Evolutionary conservation across 2,113 vertebrate genomes (phyloP).

Genomic region (Chaenocephalus aceratus): DNA sequence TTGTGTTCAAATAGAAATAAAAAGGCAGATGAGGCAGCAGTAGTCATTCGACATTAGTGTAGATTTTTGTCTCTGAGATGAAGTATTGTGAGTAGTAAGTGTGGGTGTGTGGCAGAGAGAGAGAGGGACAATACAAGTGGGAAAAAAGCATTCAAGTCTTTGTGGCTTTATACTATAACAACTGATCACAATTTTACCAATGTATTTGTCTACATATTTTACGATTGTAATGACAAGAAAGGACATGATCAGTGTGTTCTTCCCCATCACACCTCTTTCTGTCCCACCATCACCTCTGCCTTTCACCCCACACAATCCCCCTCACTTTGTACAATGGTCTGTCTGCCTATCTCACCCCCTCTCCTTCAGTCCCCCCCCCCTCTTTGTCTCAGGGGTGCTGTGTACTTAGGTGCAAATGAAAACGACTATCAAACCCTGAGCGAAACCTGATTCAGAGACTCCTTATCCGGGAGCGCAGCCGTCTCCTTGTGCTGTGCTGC

Average conservation of each 20-base stretch:
- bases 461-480: slow-evolving; percentile 57
- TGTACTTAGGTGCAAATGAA: slow-evolving; percentile 74
- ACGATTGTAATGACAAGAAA: not conserved
- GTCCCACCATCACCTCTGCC: slow-evolving; percentile 1
- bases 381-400: slow-evolving; percentile 59
- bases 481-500: slow-evolving; percentile 49
- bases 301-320: not conserved
- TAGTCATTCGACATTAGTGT: slow-evolving; percentile 42
- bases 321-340: slow-evolving; percentile 45
- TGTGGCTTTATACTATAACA: not conserved
- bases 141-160: not conserved
- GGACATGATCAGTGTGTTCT: not conserved
- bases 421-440: slow-evolving; percentile 72
- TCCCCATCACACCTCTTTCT: not conserved
- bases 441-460: slow-evolving; percentile 72
- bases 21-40: slow-evolving; percentile 24
- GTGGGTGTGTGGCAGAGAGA: slow-evolving; percentile 6
- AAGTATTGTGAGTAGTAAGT: not conserved
- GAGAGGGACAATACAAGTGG: not conserved
- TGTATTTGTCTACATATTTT: not conserved
- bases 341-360: slow-evolving; percentile 29
- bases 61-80: slow-evolving; percentile 11
- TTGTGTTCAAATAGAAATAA: slow-evolving; percentile 31
- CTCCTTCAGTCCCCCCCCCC: slow-evolving; percentile 25
- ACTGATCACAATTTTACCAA: slow-evolving; percentile 4